Evolutionary conservation across 2,888 invertebrate genomes (phyloP).

Genomic region (Lydus trimaculatus): DNA sequence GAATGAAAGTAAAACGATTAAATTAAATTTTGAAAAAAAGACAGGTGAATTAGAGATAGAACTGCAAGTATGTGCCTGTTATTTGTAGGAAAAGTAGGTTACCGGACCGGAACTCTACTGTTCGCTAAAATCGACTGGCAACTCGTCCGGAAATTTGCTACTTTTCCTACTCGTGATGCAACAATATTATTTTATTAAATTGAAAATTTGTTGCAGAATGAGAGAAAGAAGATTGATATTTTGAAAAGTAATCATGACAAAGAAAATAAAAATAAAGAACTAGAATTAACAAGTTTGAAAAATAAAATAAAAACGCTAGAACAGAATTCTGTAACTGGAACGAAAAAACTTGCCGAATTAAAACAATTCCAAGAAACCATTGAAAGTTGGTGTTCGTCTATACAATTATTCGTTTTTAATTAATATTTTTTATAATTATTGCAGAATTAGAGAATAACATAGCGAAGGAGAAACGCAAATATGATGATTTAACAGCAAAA

Average conservation of each 20-base stretch:
- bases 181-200: not conserved
- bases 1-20: conserved; percentile 68
- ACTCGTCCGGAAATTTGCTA: too few species aligned
- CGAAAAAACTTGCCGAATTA: conserved; percentile 71
- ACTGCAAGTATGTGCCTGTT: conserved; percentile 45
- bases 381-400: conserved; percentile 68
- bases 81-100: too few species aligned
- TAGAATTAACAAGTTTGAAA: conserved; percentile 78
- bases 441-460: conserved; percentile 74
- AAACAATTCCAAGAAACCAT: conserved; percentile 72
- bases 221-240: conserved; percentile 73
- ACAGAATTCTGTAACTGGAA: conserved; percentile 67
- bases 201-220: conserved; percentile 60
- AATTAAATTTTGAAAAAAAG: conserved; percentile 70
- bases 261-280: conserved; percentile 79
- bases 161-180: not conserved
- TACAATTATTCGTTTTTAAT: not conserved
- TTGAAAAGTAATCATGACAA: conserved; percentile 74
- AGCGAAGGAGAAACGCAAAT: conserved; percentile 73
- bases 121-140: too few species aligned
- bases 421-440: conserved; percentile 41
- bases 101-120: too few species aligned
- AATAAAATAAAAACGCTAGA: conserved; percentile 74
- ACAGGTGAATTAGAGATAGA: conserved; percentile 53
- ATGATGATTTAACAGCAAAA: conserved; percentile 80